Evolutionary conservation across 2,797 vertebrate genomes (phyloP).

Genomic region (Pseudochaenichthys georgianus): DNA sequence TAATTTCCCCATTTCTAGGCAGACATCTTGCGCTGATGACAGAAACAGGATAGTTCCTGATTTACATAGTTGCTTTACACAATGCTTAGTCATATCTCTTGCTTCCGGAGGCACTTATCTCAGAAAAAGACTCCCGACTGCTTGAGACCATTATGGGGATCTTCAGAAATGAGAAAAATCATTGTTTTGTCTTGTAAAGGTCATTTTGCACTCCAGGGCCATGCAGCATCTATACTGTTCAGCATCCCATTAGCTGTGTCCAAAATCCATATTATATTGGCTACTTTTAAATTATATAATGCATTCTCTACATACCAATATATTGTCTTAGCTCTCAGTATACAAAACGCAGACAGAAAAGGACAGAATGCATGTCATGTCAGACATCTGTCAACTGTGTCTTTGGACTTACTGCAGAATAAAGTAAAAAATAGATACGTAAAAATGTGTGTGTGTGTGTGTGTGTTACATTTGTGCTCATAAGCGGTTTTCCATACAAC

Average conservation of each 20-base stretch:
- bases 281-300: not conserved
- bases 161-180: not conserved
- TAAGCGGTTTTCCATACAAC: too few relatives aligned
- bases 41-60: conserved; percentile 2
- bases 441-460: too few relatives aligned
- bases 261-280: not conserved
- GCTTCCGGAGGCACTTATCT: not conserved
- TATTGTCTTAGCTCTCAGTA: not conserved
- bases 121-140: not conserved
- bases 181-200: not conserved
- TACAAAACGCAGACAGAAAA: not conserved
- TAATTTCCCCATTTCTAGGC: not conserved
- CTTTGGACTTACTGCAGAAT: not conserved
- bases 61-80: not conserved
- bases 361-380: not conserved
- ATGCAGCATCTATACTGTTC: not conserved
- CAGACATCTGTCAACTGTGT: not conserved
- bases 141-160: not conserved
- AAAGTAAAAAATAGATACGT: not conserved
- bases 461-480: too few relatives aligned
- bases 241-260: not conserved
- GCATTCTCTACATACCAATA: not conserved
- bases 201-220: not conserved
- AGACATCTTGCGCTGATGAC: not conserved
- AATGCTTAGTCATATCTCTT: not conserved